phyloP scores from a whole-genome alignment of 2,888 invertebrate species.

The Drosophila barbarae region DNA sequence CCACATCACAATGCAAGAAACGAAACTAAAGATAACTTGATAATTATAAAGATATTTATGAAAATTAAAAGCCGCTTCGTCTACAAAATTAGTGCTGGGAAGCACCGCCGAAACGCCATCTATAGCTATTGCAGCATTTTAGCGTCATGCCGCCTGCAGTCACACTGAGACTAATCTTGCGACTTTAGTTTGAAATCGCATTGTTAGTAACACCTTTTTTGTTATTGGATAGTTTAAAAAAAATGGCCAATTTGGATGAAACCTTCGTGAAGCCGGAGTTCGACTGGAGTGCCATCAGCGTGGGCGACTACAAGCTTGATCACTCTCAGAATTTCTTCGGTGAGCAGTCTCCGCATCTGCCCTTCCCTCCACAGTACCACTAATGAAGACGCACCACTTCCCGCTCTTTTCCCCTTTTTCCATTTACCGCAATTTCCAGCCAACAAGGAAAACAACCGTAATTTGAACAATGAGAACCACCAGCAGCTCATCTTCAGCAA shows the following conservation, averaged over 20 bases:
- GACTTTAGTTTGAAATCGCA: not conserved
- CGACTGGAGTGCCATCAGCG: constrained; percentile 76
- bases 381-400: constrained; percentile 48
- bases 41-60: not conserved
- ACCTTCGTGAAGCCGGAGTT: constrained; percentile 30
- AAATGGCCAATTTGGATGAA: constrained; percentile 1
- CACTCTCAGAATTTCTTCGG: constrained; percentile 75
- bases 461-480: constrained; percentile 38
- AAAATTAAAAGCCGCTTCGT: not conserved
- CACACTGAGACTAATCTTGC: constrained; percentile 5
- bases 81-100: not conserved
- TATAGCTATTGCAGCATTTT: not conserved
- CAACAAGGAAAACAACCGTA: constrained; percentile 33
- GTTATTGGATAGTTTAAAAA: not conserved
- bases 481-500: not conserved
- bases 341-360: constrained; percentile 37
- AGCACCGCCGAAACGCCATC: not conserved
- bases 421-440: constrained; percentile 3
- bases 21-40: not conserved
- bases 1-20: not conserved
- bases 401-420: not conserved
- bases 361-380: not conserved
- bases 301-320: constrained; percentile 69
- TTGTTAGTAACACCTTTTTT: not conserved
- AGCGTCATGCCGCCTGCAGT: not conserved